Conservation (phyloP, 2,888 invertebrate species). For the Scaptomyza tumidula region DNA sequence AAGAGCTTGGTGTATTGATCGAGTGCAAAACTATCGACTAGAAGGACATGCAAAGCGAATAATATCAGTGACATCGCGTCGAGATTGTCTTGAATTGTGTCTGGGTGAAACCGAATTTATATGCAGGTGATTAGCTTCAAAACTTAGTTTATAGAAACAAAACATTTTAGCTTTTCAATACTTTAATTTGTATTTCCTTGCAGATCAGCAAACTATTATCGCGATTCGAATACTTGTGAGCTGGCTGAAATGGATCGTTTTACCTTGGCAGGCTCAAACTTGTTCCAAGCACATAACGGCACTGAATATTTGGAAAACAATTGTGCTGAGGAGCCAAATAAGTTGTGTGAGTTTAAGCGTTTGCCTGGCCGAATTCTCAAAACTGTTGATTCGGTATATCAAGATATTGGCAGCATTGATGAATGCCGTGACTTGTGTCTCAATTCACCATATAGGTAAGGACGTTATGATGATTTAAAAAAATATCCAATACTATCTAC, state of each 20-base stretch:
- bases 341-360: slow-evolving; percentile 96
- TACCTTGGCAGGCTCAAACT: slow-evolving; percentile 93
- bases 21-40: slow-evolving; percentile 94
- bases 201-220: slow-evolving; percentile 95
- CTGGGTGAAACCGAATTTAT: slow-evolving; percentile 95
- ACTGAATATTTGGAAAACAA: slow-evolving; percentile 95
- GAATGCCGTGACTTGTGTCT: slow-evolving; percentile 95
- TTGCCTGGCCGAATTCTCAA: slow-evolving; percentile 94
- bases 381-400: slow-evolving; percentile 96
- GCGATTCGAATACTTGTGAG: slow-evolving; percentile 94
- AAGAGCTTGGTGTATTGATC: slow-evolving; percentile 96
- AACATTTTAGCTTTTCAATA: neutral
- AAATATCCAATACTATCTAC: neutral
- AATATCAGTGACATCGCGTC: slow-evolving; percentile 88
- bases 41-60: slow-evolving; percentile 89
- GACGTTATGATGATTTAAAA: neutral
- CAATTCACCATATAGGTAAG: slow-evolving; percentile 91
- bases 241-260: slow-evolving; percentile 96
- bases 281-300: slow-evolving; percentile 90
- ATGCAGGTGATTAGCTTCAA: slow-evolving; percentile 90
- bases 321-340: slow-evolving; percentile 96
- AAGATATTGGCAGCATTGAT: slow-evolving; percentile 93
- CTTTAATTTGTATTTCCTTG: neutral
- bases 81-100: slow-evolving; percentile 96
- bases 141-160: neutral